Base-by-base conservation (phyloP, 2,797 vertebrate genomes). In the Bradypodion ventrale region DNA sequence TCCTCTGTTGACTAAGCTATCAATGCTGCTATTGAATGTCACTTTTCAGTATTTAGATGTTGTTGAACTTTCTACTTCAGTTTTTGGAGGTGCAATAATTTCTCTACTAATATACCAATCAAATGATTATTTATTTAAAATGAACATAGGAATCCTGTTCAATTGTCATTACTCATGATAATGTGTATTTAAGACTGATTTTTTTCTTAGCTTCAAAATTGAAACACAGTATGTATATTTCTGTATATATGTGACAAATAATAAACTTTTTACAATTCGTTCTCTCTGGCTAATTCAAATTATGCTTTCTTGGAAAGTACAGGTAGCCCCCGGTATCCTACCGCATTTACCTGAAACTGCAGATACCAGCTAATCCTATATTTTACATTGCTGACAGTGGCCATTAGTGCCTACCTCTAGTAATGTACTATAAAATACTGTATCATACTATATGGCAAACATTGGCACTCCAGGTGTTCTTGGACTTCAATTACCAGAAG, bases 211-310 rank as follows among this genome's bases (percentile, higher is more conserved):
- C 16, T 82, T 59, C 37, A 59, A 25, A 46, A 72, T 23, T 76
- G 73, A 63, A 82, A 40, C 19, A 42, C n/a, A 91, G 16, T 6
- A 21, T 37, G 40, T 25, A 80, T 87, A 78, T 69, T 78, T 83
- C 90, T 80, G 19, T 42, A 8, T 88, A 73, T 66, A 85, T 90
- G 87, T 75, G 60, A 44, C 81, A 80, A 66, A 66, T 89, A 94
- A 94, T 94, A 94, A 94, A 93, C 75, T 87, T 90, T 83, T 85
- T 73, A 88, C 73, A 59, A 88, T 42, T 27, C 25, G 16, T 70
- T 70, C 23, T 23, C 63, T 42, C 32, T 90, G n/a, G 2, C 83
- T 87, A 89, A 0, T 87, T 85, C 9, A 6, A 15, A 63, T 23
- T 68, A 29, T 70, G 27, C 5, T 46, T 73, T 15, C 8, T 21